These are phyloP conservation scores for Caerostris extrusa DNA, from an alignment of 1,140 invertebrate species.

Conservation along the genomic window DNA sequence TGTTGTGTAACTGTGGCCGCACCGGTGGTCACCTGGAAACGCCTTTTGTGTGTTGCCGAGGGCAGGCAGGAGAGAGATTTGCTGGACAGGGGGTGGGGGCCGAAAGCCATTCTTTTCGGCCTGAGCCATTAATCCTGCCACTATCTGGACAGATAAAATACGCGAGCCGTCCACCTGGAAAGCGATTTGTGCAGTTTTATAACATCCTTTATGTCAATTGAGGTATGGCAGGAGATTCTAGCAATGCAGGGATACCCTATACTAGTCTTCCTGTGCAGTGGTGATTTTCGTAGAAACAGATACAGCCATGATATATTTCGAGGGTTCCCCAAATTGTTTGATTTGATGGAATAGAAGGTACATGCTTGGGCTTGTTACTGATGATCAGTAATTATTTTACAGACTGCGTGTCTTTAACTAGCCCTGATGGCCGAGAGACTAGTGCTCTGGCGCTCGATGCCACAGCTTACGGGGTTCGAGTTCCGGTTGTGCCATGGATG, in stretches of 20 bases:
- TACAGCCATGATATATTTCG: too few species aligned
- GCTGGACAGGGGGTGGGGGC: neutral
- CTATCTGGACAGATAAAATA: constrained; percentile 34
- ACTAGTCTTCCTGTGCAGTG: too few species aligned
- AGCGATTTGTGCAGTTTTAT: constrained; percentile 52
- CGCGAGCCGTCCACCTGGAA: neutral
- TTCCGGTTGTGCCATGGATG: too few species aligned
- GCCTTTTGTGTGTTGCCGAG: constrained; percentile 45
- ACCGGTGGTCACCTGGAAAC: constrained; percentile 62
- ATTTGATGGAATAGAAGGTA: too few species aligned
- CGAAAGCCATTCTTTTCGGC: constrained; percentile 53
- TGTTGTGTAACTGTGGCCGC: constrained; percentile 18
- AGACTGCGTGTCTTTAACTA: too few species aligned
- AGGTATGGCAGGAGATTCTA: neutral
- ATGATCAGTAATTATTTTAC: too few species aligned
- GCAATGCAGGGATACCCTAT: neutral
- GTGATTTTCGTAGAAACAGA: too few species aligned
- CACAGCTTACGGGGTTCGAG: too few species aligned
- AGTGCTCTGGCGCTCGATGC: too few species aligned
- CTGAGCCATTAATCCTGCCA: constrained; percentile 55
- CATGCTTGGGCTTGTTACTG: too few species aligned
- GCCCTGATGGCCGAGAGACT: too few species aligned
- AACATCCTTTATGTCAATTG: constrained; percentile 43
- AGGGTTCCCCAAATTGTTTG: too few species aligned
- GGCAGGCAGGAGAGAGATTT: constrained; percentile 24